These are phyloP conservation scores for Anhinga rufa DNA, from an alignment of 2,113 vertebrate genomes.

Conservation along the genomic window DNA sequence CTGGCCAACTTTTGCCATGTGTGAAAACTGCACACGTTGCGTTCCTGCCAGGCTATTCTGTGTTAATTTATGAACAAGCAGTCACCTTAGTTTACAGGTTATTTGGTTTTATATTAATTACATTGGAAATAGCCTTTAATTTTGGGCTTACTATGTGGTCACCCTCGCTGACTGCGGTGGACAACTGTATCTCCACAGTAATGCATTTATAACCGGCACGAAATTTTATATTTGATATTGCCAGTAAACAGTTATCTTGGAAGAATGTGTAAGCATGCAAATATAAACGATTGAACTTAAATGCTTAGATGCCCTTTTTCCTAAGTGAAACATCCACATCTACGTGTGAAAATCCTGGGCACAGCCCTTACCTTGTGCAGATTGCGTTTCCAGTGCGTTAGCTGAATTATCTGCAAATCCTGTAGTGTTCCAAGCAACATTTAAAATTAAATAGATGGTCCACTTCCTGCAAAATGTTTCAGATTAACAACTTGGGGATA, in stretches of 20 bases:
- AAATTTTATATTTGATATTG: neutral
- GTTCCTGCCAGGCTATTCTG: neutral
- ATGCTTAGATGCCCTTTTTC: neutral
- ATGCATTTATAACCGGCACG: fast-evolving
- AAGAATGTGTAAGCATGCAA: neutral
- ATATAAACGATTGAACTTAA: neutral
- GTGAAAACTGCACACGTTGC: conserved; percentile 59
- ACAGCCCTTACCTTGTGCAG: neutral
- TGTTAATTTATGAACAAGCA: conserved; percentile 40
- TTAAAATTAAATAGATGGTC: conserved; percentile 14
- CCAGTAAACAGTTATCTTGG: neutral
- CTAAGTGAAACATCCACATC: neutral
- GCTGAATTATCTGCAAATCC: neutral
- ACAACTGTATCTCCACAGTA: neutral
- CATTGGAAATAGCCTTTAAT: neutral
- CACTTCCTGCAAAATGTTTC: conserved; percentile 46
- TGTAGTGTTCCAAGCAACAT: neutral
- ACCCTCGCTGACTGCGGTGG: neutral
- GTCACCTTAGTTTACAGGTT: conserved; percentile 46
- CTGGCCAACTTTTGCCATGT: conserved; percentile 46
- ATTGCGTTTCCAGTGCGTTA: neutral
- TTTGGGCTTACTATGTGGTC: neutral
- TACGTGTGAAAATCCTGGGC: neutral
- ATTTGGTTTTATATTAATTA: conserved; percentile 26
- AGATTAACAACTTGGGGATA: conserved; percentile 10